A percentile compares a stretch with the other conserved stretches of the same genome.
These are phyloP conservation scores for Porites rus DNA, from an alignment of 92 coral and sea anemone genomes.

Conservation along the genomic window DNA sequence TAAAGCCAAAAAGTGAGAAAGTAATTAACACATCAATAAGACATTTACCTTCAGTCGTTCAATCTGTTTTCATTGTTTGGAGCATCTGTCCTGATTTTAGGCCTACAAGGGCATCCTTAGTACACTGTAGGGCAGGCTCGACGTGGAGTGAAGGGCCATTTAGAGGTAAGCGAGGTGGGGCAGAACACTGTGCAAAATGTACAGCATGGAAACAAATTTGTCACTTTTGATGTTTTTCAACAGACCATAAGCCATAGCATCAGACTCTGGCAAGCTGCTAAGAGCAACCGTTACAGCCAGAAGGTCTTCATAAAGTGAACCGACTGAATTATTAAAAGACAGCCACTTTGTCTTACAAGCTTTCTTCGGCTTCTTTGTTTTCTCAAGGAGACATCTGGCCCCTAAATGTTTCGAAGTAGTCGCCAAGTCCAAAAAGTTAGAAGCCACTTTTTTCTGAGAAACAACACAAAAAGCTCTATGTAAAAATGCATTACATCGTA, in stretches of 20 bases:
- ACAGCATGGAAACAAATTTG: conserved; percentile 14
- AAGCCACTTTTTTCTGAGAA: too few relatives aligned
- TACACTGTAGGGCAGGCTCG: conserved; percentile 30
- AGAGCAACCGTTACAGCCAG: conserved; percentile 18
- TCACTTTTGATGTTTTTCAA: conserved; percentile 25
- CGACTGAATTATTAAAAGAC: conserved; percentile 32
- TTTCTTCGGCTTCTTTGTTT: conserved; percentile 34
- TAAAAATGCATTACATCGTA: too few relatives aligned
- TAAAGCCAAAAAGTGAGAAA: not conserved
- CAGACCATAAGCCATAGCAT: conserved; percentile 29
- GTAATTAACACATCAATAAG: not conserved
- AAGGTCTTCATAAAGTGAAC: conserved; percentile 37
- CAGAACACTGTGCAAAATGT: conserved; percentile 21
- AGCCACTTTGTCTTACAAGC: conserved; percentile 48
- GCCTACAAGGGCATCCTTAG: not conserved
- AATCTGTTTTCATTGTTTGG: conserved; percentile 29
- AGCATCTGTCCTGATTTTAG: too few relatives aligned
- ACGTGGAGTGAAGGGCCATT: conserved; percentile 21
- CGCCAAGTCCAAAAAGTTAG: too few relatives aligned
- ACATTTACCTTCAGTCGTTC: conserved; percentile 15
- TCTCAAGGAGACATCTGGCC: not conserved
- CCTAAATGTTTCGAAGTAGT: too few relatives aligned
- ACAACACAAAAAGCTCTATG: too few relatives aligned
- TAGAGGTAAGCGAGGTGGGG: conserved; percentile 32
- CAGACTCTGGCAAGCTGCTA: conserved; percentile 19